Evolutionary conservation across 1,140 invertebrate genomes (phyloP).

Genomic region (Temnothorax nylanderi): DNA sequence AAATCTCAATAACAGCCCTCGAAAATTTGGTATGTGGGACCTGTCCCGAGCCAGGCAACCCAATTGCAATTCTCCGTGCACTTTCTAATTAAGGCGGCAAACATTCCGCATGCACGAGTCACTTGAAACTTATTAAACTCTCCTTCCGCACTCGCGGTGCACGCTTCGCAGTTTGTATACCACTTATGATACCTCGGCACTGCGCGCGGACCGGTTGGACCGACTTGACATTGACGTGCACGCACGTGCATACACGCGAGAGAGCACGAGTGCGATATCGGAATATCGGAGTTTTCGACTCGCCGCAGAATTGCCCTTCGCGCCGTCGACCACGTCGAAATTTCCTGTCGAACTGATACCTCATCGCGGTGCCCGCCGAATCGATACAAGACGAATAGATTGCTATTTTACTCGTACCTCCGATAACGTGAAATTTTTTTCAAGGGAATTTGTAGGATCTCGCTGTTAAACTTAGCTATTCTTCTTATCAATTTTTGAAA

Average conservation of each 20-base stretch:
- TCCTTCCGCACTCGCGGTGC: conserved; percentile 9
- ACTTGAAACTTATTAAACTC: conserved; percentile 51
- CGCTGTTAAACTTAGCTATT: neutral
- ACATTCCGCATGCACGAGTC: conserved; percentile 36
- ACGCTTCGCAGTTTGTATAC: conserved; percentile 55
- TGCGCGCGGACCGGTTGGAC: conserved; percentile 47
- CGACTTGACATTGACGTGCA: conserved; percentile 32
- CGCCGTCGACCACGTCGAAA: conserved; percentile 44
- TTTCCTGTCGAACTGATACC: conserved; percentile 42
- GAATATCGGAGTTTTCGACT: conserved; percentile 50
- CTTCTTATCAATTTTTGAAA: neutral
- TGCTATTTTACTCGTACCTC: neutral
- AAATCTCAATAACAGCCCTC: conserved; percentile 7
- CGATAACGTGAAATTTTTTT: conserved; percentile 13
- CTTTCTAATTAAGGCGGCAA: conserved; percentile 65
- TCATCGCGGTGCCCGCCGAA: neutral
- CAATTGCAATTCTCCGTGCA: conserved; percentile 16
- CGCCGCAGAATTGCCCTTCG: conserved; percentile 55
- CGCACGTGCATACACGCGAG: conserved; percentile 16
- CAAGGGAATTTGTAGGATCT: neutral
- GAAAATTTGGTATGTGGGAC: conserved; percentile 32
- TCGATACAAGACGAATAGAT: conserved; percentile 50
- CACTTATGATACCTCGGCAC: conserved; percentile 33
- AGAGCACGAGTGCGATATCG: conserved; percentile 36
- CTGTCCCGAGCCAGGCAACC: neutral